Conservation (phyloP, 2,113 vertebrate species). For the Laterallus jamaicensis region DNA sequence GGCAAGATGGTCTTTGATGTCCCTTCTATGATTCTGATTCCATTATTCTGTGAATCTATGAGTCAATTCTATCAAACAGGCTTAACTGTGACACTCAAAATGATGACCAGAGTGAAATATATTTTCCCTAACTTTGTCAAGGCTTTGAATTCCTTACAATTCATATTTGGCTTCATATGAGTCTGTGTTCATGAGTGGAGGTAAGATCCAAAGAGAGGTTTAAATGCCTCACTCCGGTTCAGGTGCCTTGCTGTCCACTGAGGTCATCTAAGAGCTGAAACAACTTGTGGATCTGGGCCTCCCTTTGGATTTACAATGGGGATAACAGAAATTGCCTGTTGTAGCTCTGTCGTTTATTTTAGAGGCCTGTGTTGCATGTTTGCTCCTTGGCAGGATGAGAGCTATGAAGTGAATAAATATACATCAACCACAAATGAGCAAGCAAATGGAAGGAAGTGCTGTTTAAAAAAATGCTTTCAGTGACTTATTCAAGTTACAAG, state of each 20-base stretch:
- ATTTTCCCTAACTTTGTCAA: neutral
- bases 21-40: too few relatives aligned
- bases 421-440: slow-evolving; percentile 56
- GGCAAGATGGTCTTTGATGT: too few relatives aligned
- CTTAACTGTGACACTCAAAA: neutral
- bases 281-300: neutral
- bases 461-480: slow-evolving; percentile 38
- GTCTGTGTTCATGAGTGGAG: neutral
- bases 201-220: neutral
- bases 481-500: slow-evolving; percentile 54
- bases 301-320: neutral
- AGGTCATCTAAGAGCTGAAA: neutral
- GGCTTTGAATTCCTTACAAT: neutral
- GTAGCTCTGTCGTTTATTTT: neutral
- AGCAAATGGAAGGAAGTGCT: slow-evolving; percentile 61
- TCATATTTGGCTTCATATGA: neutral
- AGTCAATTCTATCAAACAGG: neutral
- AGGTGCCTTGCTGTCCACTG: neutral
- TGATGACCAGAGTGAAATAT: neutral
- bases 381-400: slow-evolving; percentile 54
- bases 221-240: neutral
- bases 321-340: slow-evolving; percentile 10
- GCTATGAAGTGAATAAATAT: slow-evolving; percentile 13
- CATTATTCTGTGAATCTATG: too few relatives aligned
- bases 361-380: slow-evolving; percentile 20